These are phyloP conservation scores for Cyclophora albipunctata DNA, from an alignment of 2,888 invertebrate species.

Conservation along the genomic window DNA sequence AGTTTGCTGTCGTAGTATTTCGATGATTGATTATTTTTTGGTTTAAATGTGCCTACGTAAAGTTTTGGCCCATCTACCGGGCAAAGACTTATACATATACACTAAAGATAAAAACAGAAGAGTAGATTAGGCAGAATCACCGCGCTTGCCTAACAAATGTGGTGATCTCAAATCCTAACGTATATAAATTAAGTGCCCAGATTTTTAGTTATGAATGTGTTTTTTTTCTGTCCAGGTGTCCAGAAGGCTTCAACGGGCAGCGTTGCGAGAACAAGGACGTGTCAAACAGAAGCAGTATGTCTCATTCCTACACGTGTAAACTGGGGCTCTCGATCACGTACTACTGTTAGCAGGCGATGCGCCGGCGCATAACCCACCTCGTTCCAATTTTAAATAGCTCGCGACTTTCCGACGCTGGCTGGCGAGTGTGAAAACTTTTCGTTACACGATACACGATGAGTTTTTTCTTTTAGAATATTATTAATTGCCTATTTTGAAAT, in stretches of 20 bases:
- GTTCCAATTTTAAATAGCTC: conserved; percentile 56
- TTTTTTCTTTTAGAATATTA: conserved; percentile 11
- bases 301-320: conserved; percentile 86
- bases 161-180: too few species aligned
- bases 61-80: too few species aligned
- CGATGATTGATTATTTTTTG: not conserved
- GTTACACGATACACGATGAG: conserved; percentile 20
- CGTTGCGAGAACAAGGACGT: conserved; percentile 88
- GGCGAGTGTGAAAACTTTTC: conserved; percentile 39
- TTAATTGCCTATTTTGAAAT: conserved; percentile 20
- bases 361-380: conserved; percentile 62
- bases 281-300: conserved; percentile 84
- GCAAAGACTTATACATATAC: too few species aligned
- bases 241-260: conserved; percentile 85
- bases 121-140: too few species aligned
- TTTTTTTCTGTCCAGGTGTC: conserved; percentile 78
- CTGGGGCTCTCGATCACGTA: conserved; percentile 85
- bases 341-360: conserved; percentile 79
- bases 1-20: not conserved
- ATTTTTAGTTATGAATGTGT: not conserved
- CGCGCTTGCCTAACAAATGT: too few species aligned
- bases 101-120: too few species aligned
- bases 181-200: too few species aligned
- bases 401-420: conserved; percentile 39
- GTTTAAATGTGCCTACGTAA: not conserved